Evolutionary conservation across 2,113 vertebrate genomes (phyloP).

Genomic region (Mola mola): DNA sequence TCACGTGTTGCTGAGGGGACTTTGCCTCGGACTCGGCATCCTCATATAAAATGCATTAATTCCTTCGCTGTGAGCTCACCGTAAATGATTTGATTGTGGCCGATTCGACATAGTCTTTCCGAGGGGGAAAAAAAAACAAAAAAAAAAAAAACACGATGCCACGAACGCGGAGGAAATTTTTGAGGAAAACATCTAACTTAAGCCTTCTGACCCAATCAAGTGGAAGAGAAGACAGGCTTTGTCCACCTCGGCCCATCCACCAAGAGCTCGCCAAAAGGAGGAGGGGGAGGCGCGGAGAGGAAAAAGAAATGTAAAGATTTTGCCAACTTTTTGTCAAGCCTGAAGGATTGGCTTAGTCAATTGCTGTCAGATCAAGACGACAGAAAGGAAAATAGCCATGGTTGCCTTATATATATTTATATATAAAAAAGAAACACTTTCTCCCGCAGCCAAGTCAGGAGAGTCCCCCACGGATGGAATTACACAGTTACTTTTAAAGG

Average conservation of each 20-base stretch:
- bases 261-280: slow-evolving; percentile 73
- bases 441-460: slow-evolving; percentile 79
- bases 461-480: slow-evolving; percentile 85
- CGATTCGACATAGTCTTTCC: slow-evolving; percentile 88
- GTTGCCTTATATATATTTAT: slow-evolving; percentile 67
- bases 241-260: slow-evolving; percentile 81
- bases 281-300: slow-evolving; percentile 55
- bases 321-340: slow-evolving; percentile 89
- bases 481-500: slow-evolving; percentile 88
- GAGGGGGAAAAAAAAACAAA: slow-evolving; percentile 32
- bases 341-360: slow-evolving; percentile 87
- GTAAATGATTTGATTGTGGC: slow-evolving; percentile 91
- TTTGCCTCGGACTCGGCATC: slow-evolving; percentile 78
- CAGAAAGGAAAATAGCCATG: slow-evolving; percentile 83
- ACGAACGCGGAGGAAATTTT: slow-evolving; percentile 87
- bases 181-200: slow-evolving; percentile 84
- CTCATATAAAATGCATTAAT: slow-evolving; percentile 91
- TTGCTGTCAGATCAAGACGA: slow-evolving; percentile 87
- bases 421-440: slow-evolving; percentile 74
- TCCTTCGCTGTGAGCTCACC: slow-evolving; percentile 86
- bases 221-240: slow-evolving; percentile 87
- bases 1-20: slow-evolving; percentile 83
- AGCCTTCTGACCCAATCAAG: slow-evolving; percentile 91
- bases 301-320: slow-evolving; percentile 85
- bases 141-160: slow-evolving; percentile 74